Percentiles rank a stretch among this genome's conserved stretches.
Conservation (phyloP, 1,140 invertebrate genomes). For the Drosophila azteca region DNA sequence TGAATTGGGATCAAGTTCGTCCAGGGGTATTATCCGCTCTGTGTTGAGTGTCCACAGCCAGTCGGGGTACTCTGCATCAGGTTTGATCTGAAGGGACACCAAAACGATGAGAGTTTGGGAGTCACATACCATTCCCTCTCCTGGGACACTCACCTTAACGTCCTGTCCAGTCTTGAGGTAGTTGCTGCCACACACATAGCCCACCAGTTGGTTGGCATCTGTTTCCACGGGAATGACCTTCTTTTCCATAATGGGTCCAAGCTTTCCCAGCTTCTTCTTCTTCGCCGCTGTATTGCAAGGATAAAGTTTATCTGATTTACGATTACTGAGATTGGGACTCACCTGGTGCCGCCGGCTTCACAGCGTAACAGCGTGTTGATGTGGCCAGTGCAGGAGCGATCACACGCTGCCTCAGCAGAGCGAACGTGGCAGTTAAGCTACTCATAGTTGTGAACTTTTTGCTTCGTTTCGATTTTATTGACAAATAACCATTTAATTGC, state of each 20-base stretch:
- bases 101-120: not conserved
- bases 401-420: constrained; percentile 52
- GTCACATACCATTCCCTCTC: not conserved
- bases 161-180: constrained; percentile 91
- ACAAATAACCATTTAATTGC: constrained; percentile 2
- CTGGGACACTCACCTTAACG: constrained; percentile 85
- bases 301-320: not conserved
- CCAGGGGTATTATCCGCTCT: constrained; percentile 86
- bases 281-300: constrained; percentile 49
- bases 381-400: constrained; percentile 26
- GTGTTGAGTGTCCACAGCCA: constrained; percentile 94
- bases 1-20: constrained; percentile 91
- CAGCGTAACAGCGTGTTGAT: constrained; percentile 59
- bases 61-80: constrained; percentile 95
- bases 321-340: not conserved
- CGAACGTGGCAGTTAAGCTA: constrained; percentile 38
- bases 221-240: constrained; percentile 92
- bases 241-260: constrained; percentile 87
- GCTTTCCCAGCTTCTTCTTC: constrained; percentile 87
- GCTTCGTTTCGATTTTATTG: constrained; percentile 5
- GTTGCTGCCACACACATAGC: constrained; percentile 94
- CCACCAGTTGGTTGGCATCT: constrained; percentile 91
- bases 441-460: constrained; percentile 33
- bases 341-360: constrained; percentile 63
- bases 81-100: constrained; percentile 86